Conservation (phyloP, 2,797 vertebrate species). For the Ispidina picta region DNA sequence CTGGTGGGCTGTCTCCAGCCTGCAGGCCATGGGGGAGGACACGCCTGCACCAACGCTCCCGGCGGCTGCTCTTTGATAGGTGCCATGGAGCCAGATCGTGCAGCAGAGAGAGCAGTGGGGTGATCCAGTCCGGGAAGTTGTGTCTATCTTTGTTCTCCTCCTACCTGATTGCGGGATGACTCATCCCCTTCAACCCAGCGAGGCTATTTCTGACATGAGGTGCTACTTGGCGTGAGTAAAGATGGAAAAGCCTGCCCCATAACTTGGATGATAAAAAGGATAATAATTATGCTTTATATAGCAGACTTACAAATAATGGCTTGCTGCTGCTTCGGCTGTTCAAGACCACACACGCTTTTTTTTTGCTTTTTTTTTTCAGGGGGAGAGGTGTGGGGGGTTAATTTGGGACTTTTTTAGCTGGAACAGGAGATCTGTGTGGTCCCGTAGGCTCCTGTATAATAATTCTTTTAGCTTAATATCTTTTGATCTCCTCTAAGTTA, state of each 20-base stretch:
- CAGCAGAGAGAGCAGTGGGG: background rate
- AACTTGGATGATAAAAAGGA: conserved; percentile 72
- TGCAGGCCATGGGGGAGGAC: conserved; percentile 7
- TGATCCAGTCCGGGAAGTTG: conserved; percentile 56
- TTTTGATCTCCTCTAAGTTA: conserved; percentile 83
- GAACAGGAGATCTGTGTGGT: conserved; percentile 81
- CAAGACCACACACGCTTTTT: conserved; percentile 78
- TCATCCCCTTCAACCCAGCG: conserved; percentile 56
- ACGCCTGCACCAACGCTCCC: conserved; percentile 21
- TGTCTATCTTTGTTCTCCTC: conserved; percentile 70
- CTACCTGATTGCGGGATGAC: conserved; percentile 62
- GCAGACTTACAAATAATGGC: conserved; percentile 72
- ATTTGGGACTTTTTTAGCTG: conserved; percentile 73
- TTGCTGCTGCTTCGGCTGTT: conserved; percentile 67
- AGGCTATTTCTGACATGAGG: conserved; percentile 66
- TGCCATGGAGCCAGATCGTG: background rate
- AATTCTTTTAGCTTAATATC: conserved; percentile 82
- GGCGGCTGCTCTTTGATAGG: conserved; percentile 57
- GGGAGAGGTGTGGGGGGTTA: conserved; percentile 59
- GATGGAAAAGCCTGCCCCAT: conserved; percentile 72
- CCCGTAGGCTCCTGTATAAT: conserved; percentile 79
- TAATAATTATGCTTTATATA: conserved; percentile 79
- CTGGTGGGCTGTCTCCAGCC: conserved; percentile 53
- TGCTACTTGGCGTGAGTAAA: conserved; percentile 69
- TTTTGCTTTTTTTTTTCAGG: background rate